These are phyloP conservation scores for Helicolenus hilgendorfi DNA, from an alignment of 2,797 vertebrate species.

Conservation along the genomic window DNA sequence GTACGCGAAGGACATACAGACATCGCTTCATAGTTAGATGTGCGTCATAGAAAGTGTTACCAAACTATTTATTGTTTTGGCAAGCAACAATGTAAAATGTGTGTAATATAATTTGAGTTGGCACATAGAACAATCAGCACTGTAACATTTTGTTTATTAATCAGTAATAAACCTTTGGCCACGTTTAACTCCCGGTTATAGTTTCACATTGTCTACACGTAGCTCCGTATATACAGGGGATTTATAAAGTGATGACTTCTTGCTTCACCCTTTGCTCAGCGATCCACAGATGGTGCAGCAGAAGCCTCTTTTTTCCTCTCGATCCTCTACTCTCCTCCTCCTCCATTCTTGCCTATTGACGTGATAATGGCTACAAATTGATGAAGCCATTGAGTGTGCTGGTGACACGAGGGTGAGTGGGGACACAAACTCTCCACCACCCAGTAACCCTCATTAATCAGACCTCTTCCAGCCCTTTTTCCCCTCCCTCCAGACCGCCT, in stretches of 20 bases:
- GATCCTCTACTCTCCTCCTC: slow-evolving; percentile 54
- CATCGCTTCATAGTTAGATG: fast-evolving
- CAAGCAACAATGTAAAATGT: neutral
- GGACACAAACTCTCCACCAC: slow-evolving; percentile 80
- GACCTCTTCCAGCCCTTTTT: neutral
- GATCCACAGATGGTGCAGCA: slow-evolving; percentile 79
- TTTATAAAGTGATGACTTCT: neutral
- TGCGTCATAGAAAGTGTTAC: fast-evolving
- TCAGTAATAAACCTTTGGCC: neutral
- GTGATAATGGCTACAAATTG: slow-evolving; percentile 88
- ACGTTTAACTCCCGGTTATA: neutral
- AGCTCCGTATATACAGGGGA: neutral
- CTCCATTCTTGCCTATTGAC: slow-evolving; percentile 88
- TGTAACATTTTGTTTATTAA: neutral
- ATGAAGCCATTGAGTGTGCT: slow-evolving; percentile 81
- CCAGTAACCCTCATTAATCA: slow-evolving; percentile 83
- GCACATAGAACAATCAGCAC: neutral
- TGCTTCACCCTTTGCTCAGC: slow-evolving; percentile 11
- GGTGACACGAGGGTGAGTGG: slow-evolving; percentile 75
- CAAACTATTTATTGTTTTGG: neutral
- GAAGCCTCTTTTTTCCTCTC: slow-evolving; percentile 35
- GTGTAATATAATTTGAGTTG: neutral
- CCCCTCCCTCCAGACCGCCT: slow-evolving; percentile 50
- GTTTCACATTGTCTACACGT: neutral
- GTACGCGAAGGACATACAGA: too few species aligned